Base-by-base conservation (phyloP, 2,888 invertebrate species). In the Pseudoips prasinana region DNA sequence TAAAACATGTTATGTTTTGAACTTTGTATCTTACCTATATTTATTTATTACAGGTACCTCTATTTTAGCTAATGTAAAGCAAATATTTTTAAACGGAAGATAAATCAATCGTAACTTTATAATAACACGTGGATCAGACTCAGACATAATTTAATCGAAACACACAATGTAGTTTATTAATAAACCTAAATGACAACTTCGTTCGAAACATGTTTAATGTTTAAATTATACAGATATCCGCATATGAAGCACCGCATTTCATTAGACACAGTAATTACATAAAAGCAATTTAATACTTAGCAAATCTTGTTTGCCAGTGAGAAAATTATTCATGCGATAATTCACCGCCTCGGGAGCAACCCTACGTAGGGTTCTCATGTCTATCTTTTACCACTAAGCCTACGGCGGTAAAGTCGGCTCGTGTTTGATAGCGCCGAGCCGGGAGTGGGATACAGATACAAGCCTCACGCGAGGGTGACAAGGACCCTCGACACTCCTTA, bases 381-480 rank as follows among this genome's bases (percentile, higher is more conserved):
- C 85, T 85, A 86, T 88, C 86, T 86, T 87, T 83, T 83, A 75
- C 85, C 81, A 78, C 80, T 85, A 86, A 87, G 87, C 86, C 85
- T 80, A 75, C 80, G 85, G 87, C 86, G 78, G 78, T 76, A 72
- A 74, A 77, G 68, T 71, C 72, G 74, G 70, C 77, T 74, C 77
- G 75, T 79, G 76, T 78, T 76, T 77, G 79, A 80, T 77, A 81
- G 69, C 76, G 58, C 39, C 62, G 73, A 80, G 64, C 53, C 19
- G 14, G 14, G 52, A 57, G 72, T 72, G 81, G 80, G 66, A 67
- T 62, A 65, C 47, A 56, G 57, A 69, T 61, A 52, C 47, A 46
- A 45, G 42, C 39, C 49, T 46, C 37, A 34, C 46, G 29, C 22
- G 47, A 40, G 73, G 64, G 47, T 34, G 73, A 84, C 62, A 82